Evolutionary conservation across 2,797 vertebrate genomes (phyloP).

Genomic region (Gymnoscopelus microlampas): DNA sequence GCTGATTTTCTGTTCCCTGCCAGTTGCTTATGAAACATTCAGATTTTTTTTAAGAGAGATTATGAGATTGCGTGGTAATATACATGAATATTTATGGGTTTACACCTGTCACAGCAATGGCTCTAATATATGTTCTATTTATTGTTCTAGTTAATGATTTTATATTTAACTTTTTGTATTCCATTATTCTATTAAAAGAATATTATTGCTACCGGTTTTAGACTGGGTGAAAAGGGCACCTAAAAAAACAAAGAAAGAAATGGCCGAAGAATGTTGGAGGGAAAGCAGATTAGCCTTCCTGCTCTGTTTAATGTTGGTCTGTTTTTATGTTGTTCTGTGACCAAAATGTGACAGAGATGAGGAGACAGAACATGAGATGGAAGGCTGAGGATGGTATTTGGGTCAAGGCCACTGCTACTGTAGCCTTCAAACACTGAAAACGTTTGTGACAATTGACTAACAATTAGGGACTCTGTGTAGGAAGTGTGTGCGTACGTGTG

Average conservation of each 20-base stretch:
- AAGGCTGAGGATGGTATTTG: neutral
- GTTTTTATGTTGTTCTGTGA: slow-evolving; percentile 77
- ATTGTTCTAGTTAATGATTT: slow-evolving; percentile 80
- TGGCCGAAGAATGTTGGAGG: slow-evolving; percentile 96
- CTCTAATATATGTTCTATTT: slow-evolving; percentile 77
- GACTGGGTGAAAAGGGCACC: slow-evolving; percentile 81
- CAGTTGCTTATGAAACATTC: slow-evolving; percentile 40
- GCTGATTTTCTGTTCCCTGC: slow-evolving; percentile 52
- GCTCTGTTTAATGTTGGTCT: slow-evolving; percentile 71
- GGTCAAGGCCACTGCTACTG: neutral
- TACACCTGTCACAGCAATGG: slow-evolving; percentile 69
- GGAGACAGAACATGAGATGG: slow-evolving; percentile 35
- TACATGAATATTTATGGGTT: slow-evolving; percentile 61
- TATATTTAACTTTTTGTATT: slow-evolving; percentile 81
- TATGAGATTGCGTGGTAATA: slow-evolving; percentile 48
- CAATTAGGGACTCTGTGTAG: too few species aligned
- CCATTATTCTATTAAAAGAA: slow-evolving; percentile 68
- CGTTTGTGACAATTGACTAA: too few species aligned
- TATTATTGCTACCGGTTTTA: slow-evolving; percentile 74
- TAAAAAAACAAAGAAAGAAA: slow-evolving; percentile 72
- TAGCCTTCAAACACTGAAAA: too few species aligned
- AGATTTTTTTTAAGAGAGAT: slow-evolving; percentile 39
- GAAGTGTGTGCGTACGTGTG: too few species aligned
- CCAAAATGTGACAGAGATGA: slow-evolving; percentile 71
- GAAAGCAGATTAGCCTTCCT: slow-evolving; percentile 83